Conservation (phyloP, 64 coral and sea anemone genomes). For the Stichodactyla mertensii region DNA sequence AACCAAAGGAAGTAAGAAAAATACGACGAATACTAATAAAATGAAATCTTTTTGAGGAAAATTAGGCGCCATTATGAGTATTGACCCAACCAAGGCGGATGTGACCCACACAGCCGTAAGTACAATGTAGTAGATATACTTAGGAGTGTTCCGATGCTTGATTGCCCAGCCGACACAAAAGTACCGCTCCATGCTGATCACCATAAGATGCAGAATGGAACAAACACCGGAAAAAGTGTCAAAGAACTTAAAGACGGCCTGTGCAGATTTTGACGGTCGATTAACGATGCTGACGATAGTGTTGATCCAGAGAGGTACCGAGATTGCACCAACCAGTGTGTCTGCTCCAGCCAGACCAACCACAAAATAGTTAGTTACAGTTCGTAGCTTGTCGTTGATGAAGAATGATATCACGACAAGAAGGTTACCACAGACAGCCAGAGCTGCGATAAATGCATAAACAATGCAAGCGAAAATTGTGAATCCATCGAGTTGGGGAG, state of each 20-base stretch:
- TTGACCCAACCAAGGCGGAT: conserved; percentile 44
- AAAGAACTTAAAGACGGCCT: not conserved
- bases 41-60: conserved; percentile 21
- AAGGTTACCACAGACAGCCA: conserved; percentile 72
- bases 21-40: conserved; percentile 54
- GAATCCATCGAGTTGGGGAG: not conserved
- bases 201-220: conserved; percentile 64
- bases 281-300: conserved; percentile 18
- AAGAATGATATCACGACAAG: conserved; percentile 71
- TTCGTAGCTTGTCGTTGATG: conserved; percentile 75
- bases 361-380: conserved; percentile 75
- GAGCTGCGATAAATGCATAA: conserved; percentile 43
- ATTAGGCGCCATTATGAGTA: conserved; percentile 20
- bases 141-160: conserved; percentile 63
- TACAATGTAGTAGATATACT: conserved; percentile 74
- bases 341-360: conserved; percentile 73
- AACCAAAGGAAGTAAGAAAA: conserved; percentile 65
- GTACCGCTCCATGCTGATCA: conserved; percentile 67
- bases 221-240: conserved; percentile 59
- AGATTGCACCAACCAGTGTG: conserved; percentile 72
- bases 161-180: conserved; percentile 90
- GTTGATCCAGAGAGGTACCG: conserved; percentile 80
- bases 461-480: not conserved
- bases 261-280: not conserved
- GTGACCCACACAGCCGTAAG: conserved; percentile 62